Evolutionary conservation across 2,113 vertebrate genomes (phyloP), one percentile per base, ranked within the genome.

Genomic region (Neodon shergylaensis): DNA sequence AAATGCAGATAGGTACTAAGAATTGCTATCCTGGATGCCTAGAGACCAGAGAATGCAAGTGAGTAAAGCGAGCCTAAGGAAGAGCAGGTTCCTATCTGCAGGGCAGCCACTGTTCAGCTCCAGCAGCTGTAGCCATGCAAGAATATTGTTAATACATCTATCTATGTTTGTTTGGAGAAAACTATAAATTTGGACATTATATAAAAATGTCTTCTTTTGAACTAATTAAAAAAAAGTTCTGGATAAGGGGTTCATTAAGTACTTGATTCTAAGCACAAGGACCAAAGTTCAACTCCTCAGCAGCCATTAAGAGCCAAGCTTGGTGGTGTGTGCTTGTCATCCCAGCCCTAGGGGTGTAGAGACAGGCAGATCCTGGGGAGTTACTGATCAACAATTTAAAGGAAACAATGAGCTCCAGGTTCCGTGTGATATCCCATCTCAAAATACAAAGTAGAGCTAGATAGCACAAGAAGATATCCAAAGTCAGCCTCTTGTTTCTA

Each of bases 201-300:
- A 8, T 94, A 65, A 74, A 94, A 94, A 77, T 90, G 7, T 66
- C 42, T 90, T 94, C 28, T 61, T 14, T 85, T 95, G 72, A 9
- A 66, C 92, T 76, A 63, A 63, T 73, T 96, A 49, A 68, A 58
- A 79, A 65, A 82, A 92, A 96, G 78, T 24, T 33, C 22, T 95
- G n/a, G 33, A 85, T 54, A 70, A 39, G 28, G 61, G 61, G 42
- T 44, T 66, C 9, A 44, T 7, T 65, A 66, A 84, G 39, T 63
- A 4, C 39, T 65, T 65, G 39, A 28, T 83, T 39, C n/a, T 44
- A 65, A 63, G 39, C 26, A 17, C 52, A 19, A 84, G 24, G 61
- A 44, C 61, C 58, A 63, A 66, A 7, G 31, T 47, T 85, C 28
- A 85, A 4, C 33, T 85, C 44, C 28, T 63, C 39, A 47, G 31